Evolutionary conservation across 2,113 vertebrate genomes (phyloP), one percentile per base, ranked within the genome.

Genomic region (Cepphus grylle): DNA sequence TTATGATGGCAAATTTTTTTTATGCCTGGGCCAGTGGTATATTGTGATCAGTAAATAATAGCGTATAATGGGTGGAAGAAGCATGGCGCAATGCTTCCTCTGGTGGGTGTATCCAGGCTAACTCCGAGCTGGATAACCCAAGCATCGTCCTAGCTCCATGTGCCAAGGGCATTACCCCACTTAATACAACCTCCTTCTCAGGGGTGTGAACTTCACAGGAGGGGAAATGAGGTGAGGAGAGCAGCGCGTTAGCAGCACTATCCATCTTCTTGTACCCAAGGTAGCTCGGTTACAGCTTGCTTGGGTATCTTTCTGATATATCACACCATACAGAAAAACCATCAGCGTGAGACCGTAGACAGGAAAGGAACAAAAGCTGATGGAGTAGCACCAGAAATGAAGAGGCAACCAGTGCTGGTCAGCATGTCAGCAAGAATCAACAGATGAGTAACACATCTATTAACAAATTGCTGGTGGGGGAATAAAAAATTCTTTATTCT

Each of bases 21-120:
- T 65, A 56, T 83, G n/a, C 12, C n/a, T 82, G 43, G 47, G 10
- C 11, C 53, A 55, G 29, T 14, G 32, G 5, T 30, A 4, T 32
- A 10, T n/a, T 78, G 36, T n/a, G 30, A 67, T 72, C 7, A 55
- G n/a, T 72, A 82, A 79, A 86, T 43, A 53, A n/a, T 6, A 45
- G 11, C 3, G 2, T 52, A 14, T 6, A 49, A 55, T 19, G 1
- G 25, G 36, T 26, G 11, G 27, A 38, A 47, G 4, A 82, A 82
- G 19, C 47, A 61, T 0, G 1, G 25, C 8, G 1, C 11, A 55
- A 5, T 16, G 13, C 7, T 70, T 88, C 56, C 36, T 8, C 43
- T 76, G 20, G 3, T 32, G 45, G 12, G 11, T 42, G 2, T 21
- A 81, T 27, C 27, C 49, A 69, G 34, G 40, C 17, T 91, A 36